A percentile compares a stretch with the other conserved stretches of the same genome.
Evolutionary conservation across 2,113 vertebrate species (phyloP).

Genomic region (Acinonyx jubatus): DNA sequence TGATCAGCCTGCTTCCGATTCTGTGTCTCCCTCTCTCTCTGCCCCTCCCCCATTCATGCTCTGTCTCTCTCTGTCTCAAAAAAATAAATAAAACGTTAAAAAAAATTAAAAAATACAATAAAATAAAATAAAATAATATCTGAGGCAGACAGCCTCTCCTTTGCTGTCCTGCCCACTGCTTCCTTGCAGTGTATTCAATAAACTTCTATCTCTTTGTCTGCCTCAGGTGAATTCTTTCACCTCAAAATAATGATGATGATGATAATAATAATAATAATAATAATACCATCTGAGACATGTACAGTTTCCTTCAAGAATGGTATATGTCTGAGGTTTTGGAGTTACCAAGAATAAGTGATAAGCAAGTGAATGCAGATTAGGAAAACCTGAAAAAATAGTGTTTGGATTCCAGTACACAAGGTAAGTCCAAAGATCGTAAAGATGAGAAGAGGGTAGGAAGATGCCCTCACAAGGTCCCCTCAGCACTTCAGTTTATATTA

Average conservation of each 20-base stretch:
- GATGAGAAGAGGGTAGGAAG: background rate
- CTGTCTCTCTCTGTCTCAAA: too few species aligned
- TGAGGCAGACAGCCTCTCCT: background rate
- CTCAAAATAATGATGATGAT: too few species aligned
- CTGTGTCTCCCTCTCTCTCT: too few species aligned
- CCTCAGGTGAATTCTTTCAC: too few species aligned
- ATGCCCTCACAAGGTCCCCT: background rate
- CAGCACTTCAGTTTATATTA: background rate
- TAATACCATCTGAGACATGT: background rate
- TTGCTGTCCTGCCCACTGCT: too few species aligned
- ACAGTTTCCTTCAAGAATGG: constrained; percentile 18
- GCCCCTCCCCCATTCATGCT: too few species aligned
- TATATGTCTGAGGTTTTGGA: background rate
- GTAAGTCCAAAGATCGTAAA: background rate
- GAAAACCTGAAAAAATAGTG: background rate
- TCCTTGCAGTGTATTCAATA: too few species aligned
- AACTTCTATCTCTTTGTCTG: too few species aligned
- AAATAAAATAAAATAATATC: background rate
- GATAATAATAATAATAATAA: too few species aligned
- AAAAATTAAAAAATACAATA: too few species aligned
- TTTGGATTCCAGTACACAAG: background rate
- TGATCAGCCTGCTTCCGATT: too few species aligned
- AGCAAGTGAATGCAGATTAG: background rate
- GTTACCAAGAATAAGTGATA: background rate
- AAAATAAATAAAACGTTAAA: too few species aligned